These are phyloP conservation scores for Heliothis virescens DNA, from an alignment of 1,140 invertebrate species.

Conservation along the genomic window DNA sequence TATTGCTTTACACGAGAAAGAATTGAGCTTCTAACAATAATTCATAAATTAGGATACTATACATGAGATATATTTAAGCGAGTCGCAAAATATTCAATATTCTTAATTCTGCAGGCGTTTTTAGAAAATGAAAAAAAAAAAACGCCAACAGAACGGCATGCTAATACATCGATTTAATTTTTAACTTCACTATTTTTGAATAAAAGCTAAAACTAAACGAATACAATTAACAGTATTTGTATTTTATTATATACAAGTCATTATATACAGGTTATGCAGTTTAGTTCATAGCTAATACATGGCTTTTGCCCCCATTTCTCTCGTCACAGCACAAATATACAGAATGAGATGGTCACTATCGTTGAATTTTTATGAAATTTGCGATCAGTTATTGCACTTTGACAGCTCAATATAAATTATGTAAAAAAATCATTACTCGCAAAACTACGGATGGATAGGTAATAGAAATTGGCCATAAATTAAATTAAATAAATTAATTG, in stretches of 20 bases:
- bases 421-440: no score
- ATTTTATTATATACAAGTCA: conserved; percentile 61
- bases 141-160: not conserved
- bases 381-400: no score
- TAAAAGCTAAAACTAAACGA: conserved; percentile 3
- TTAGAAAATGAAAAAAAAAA: not conserved
- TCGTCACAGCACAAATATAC: no score
- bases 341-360: no score
- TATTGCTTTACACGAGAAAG: conserved; percentile 56
- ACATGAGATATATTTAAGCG: conserved; percentile 34
- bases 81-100: not conserved
- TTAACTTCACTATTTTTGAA: not conserved
- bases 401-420: no score
- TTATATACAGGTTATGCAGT: conserved; percentile 57
- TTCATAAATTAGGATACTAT: conserved; percentile 3
- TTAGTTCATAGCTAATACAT: not conserved
- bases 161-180: not conserved
- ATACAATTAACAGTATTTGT: conserved; percentile 50
- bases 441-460: no score
- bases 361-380: no score
- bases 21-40: conserved; percentile 48
- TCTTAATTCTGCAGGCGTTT: not conserved
- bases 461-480: no score
- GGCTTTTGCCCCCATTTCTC: not conserved
- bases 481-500: no score